phyloP scores from a whole-genome alignment of 2,888 invertebrate species.

The Apotomis capreana region DNA sequence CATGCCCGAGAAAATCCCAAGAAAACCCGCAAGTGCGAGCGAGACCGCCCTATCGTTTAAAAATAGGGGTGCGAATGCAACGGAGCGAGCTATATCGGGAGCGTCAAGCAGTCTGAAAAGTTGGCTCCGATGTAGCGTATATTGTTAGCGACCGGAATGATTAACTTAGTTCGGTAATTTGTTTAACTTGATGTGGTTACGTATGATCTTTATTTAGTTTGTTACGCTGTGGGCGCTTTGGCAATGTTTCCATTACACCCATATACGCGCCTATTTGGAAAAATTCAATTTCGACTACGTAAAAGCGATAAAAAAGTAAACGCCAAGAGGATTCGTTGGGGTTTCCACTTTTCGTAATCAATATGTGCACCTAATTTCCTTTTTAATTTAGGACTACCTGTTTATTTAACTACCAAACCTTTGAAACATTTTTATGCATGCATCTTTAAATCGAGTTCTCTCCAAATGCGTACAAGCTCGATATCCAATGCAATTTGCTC shows the following conservation, averaged over 20 bases:
- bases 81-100: slow-evolving; percentile 69
- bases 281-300: background rate
- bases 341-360: too few species aligned
- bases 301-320: too few species aligned
- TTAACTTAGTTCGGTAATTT: slow-evolving; percentile 36
- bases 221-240: slow-evolving; percentile 1
- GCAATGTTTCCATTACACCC: background rate
- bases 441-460: background rate
- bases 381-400: background rate
- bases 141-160: slow-evolving; percentile 48
- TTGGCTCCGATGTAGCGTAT: slow-evolving; percentile 48
- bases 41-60: slow-evolving; percentile 60
- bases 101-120: slow-evolving; percentile 81
- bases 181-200: slow-evolving; percentile 29
- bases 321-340: too few species aligned
- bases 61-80: slow-evolving; percentile 69
- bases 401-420: background rate
- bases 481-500: slow-evolving; percentile 31
- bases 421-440: background rate
- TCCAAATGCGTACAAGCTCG: background rate
- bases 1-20: slow-evolving; percentile 76
- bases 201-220: slow-evolving; percentile 32
- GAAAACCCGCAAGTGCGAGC: slow-evolving; percentile 66
- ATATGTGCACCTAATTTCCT: too few species aligned
- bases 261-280: background rate